Evolutionary conservation across 2,888 invertebrate genomes (phyloP), one percentile per base, ranked within the genome.

Genomic region (Nephrocerus scutellatus): DNA sequence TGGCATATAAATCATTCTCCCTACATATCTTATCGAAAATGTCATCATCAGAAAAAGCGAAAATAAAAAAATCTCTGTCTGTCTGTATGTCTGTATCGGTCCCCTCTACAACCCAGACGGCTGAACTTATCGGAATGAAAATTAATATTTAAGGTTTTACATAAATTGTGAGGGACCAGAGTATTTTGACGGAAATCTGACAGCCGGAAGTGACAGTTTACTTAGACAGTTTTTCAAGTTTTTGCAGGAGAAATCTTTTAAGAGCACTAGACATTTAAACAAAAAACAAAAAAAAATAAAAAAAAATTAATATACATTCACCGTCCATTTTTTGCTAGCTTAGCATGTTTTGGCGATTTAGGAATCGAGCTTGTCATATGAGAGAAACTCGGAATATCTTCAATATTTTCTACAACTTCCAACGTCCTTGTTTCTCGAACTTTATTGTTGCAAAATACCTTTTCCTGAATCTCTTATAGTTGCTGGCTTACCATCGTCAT

Each of bases 401-500:
- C 30, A 30, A n/a, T 8, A 16, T 30, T 14, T 18, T 30, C 30
- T n/a, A 20, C 12, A 13, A 30, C 20, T n/a, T 30, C 30, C 18
- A 18, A 18, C 9, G 6, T 14, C 15, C 15, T 18, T 29, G 14
- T 29, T 18, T 5, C 10, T 30, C 4, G 5, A 15, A n/a, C 30
- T 30, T 18, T 30, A 18, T 30, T 30, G 30, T 16, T 10, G 16
- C 30, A 30, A 18, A 16, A 30, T 30, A 30, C 30, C 18, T 16
- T 30, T 30, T 30, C 18, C 30, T n/a, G n/a, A 20, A 12, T 30
- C 30, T 19, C 10, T 30, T 30, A 30, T 20, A 18, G 30, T 30
- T 9, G 30, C 30, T 30, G 18, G 8, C 18, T 18, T 30, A 16
- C 30, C 30, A n/a, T 30, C 30, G 12, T 30, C 20, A 20, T 30